Conservation (phyloP, 2,797 vertebrate species). For the Enteromius treurensis region DNA sequence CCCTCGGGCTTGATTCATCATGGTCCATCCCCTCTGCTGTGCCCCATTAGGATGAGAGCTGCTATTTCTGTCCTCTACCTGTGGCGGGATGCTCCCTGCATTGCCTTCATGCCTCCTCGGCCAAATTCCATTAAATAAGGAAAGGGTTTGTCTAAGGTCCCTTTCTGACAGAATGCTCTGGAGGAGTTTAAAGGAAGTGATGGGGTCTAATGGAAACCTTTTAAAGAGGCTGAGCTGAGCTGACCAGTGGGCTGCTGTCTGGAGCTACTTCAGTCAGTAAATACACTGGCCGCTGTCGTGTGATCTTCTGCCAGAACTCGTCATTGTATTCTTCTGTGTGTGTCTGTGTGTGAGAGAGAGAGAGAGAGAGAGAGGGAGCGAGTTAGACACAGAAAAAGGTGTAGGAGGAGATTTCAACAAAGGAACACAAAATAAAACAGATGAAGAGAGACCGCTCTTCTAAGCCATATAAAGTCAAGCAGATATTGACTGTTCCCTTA, state of each 20-base stretch:
- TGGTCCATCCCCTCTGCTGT: conserved; percentile 49
- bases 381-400: conserved; percentile 7
- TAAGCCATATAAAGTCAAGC: conserved; percentile 24
- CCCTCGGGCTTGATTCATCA: conserved; percentile 38
- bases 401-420: conserved; percentile 23
- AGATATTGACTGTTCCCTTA: conserved; percentile 28
- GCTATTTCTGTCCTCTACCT: conserved; percentile 50
- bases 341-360: not conserved
- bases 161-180: conserved; percentile 37
- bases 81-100: conserved; percentile 45
- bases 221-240: conserved; percentile 37
- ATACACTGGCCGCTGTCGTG: conserved; percentile 26
- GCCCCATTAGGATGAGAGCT: conserved; percentile 50
- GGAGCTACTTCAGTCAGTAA: conserved; percentile 39
- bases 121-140: conserved; percentile 44
- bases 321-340: conserved; percentile 10
- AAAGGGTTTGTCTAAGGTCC: conserved; percentile 28
- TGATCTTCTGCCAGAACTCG: conserved; percentile 31
- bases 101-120: conserved; percentile 28
- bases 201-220: conserved; percentile 48
- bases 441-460: not conserved
- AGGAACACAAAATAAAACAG: conserved; percentile 28
- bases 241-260: conserved; percentile 41
- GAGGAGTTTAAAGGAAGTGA: conserved; percentile 40
- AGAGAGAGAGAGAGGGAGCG: not conserved